Evolutionary conservation across 1,140 invertebrate species (phyloP), one percentile per base, ranked within the genome.

Genomic region (Cherax destructor): DNA sequence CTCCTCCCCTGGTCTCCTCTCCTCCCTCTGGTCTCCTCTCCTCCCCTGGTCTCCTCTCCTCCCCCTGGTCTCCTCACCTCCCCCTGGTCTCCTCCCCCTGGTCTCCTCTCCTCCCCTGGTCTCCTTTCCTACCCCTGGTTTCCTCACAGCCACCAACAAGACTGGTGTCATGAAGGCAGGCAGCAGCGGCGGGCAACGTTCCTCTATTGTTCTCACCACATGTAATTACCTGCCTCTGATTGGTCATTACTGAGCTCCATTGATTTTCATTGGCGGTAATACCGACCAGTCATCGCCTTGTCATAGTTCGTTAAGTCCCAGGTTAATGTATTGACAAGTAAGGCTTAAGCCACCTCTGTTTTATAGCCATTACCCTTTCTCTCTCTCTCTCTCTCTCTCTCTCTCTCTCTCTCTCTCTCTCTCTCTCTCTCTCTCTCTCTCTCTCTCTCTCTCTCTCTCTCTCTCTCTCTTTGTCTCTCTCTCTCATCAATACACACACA

Each of bases 251-350:
- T 83, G 24, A 49, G 10, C 81, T 41, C 88, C 88, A 90, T 90
- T 90, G 88, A 90, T 85, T 90, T 79, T 77, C 88, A 85, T 90
- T 85, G 88, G 81, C 88, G n/a, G 74, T 90, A 90, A 79, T 90
- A 90, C 78, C 88, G 88, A 24, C 81, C 30, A 90, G 88, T 90
- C 88, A 90, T 90, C 88, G 81, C 88, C 81, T 77, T 90, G 88
- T 90, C 88, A 85, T 90, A 90, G 81, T 85, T 90, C 88, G 76
- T 90, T 90, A 90, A 77, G 50, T 24, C 47, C 24, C 13, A 30
- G 81, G 81, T 65, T 56, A 74, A 76, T 74, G 65, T 74, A 86
- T 77, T 76, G 84, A 86, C 84, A 77, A 50, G 65, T 24, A 77
- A 86, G 84, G 84, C 49, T 76, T 86, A 86, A 41, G 18, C 59